Evolutionary conservation across 2,797 vertebrate genomes (phyloP), one percentile per base, ranked within the genome.

Genomic region (Pelobates cultripes): DNA sequence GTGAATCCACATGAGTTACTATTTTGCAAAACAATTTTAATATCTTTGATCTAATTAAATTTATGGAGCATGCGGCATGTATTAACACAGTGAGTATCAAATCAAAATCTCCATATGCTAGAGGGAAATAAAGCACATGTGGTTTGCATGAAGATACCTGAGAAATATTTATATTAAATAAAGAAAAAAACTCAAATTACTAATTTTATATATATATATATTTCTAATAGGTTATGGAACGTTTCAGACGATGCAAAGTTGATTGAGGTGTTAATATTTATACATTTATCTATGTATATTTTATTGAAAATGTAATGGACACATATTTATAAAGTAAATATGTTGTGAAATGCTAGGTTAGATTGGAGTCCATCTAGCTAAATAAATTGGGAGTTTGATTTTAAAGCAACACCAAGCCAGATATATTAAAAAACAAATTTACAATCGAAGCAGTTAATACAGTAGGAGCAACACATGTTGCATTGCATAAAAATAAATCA

Each of bases 401-500:
- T 79, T 41, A 45, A 83, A 79, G 77, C 40, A 40, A 15, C 81
- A 40, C 61, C 43, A 55, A 69, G 72, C 77, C 76, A 74, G 75
- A 78, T 1, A 85, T 85, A 73, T 47, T 41, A 70, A 81, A 86
- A 82, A 60, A 42, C 63, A 81, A 79, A 69, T 42, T 90, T 85
- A 83, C 79, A 87, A 75, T 43, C 76, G 61, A 66, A 84, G 10
- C 81, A n/a, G 85, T 77, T 84, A 67, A 3, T 44, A 71, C 75
- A 85, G 78, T 75, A 69, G 79, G 85, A 87, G 84, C 82, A 88
- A 81, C 84, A 74, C 85, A 82, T 55, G 71, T 86, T 0, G 0
- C 82, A 17, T 41, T 81, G 82, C 41, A 28, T 68, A 73, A 81
- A 86, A 88, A 88, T 89, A 91, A 87, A 89, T 89, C 85, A 87